These are phyloP conservation scores for Hirudinaria manillensis DNA, from an alignment of 2,888 invertebrate genomes.

Conservation along the genomic window DNA sequence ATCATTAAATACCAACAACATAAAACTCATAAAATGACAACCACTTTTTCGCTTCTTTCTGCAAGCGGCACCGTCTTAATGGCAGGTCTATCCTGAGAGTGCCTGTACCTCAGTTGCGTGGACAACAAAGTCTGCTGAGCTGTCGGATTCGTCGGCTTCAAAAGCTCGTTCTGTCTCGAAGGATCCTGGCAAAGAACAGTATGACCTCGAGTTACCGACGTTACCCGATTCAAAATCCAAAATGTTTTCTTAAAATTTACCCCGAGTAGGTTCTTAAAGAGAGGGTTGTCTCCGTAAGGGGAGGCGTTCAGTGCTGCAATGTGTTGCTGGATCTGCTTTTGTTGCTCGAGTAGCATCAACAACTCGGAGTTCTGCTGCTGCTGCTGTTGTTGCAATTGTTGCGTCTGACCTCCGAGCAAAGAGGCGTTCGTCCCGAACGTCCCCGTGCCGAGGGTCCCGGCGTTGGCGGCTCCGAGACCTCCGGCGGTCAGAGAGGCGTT, in stretches of 20 bases:
- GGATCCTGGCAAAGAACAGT: slow-evolving; percentile 54
- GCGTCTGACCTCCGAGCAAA: not conserved
- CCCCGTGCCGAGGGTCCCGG: not conserved
- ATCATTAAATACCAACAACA: too few relatives aligned
- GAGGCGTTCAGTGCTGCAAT: slow-evolving; percentile 63
- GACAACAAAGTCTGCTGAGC: slow-evolving; percentile 61
- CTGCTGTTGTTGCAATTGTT: slow-evolving; percentile 43
- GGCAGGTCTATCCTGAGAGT: not conserved
- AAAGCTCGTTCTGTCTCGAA: slow-evolving; percentile 63
- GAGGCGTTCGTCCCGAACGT: slow-evolving; percentile 11
- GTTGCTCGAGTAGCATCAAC: slow-evolving; percentile 28
- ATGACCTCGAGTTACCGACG: slow-evolving; percentile 17
- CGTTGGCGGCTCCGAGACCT: not conserved
- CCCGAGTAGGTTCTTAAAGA: slow-evolving; percentile 66
- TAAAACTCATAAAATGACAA: not conserved
- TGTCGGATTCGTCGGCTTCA: slow-evolving; percentile 62
- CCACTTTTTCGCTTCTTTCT: not conserved
- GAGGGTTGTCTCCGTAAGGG: slow-evolving; percentile 80
- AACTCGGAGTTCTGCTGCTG: slow-evolving; percentile 18
- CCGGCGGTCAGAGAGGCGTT: not conserved
- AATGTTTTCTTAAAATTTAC: slow-evolving; percentile 42
- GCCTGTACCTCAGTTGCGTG: slow-evolving; percentile 29
- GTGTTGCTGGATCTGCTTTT: slow-evolving; percentile 49
- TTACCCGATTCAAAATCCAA: slow-evolving; percentile 34
- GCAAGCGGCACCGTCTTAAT: slow-evolving; percentile 10